Conservation (phyloP, 2,113 vertebrate genomes). For the Stegostoma tigrinum region DNA sequence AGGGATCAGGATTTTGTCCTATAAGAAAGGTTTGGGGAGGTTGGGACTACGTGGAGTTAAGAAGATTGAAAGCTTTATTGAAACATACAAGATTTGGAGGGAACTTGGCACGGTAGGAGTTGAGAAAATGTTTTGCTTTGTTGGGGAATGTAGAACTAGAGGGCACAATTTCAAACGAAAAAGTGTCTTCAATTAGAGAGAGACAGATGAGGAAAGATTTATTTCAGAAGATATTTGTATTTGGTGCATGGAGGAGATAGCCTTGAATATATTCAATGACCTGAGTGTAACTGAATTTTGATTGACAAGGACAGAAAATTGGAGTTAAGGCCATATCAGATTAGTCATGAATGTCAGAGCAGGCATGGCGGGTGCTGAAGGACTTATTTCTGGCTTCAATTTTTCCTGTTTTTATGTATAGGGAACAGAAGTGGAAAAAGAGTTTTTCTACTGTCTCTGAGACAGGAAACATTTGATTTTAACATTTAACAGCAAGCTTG, state of each 20-base stretch:
- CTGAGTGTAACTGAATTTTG: not conserved
- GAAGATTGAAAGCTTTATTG: too few species aligned
- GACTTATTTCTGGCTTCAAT: not conserved
- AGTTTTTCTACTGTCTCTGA: not conserved
- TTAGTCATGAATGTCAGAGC: not conserved
- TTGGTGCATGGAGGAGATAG: not conserved
- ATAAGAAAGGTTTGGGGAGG: too few species aligned
- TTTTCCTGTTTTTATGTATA: not conserved
- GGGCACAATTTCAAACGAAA: not conserved
- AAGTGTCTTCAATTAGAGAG: not conserved
- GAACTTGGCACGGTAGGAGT: too few species aligned
- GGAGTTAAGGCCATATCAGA: not conserved
- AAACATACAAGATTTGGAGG: too few species aligned
- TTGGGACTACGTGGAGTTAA: too few species aligned
- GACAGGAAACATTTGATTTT: conserved; percentile 14
- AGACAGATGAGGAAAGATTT: not conserved
- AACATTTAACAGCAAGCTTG: not conserved
- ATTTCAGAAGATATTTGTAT: not conserved
- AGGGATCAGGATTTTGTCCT: too few species aligned
- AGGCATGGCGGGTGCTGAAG: not conserved
- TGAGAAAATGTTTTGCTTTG: not conserved
- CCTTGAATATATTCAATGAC: not conserved
- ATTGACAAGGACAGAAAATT: not conserved
- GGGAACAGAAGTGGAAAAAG: not conserved
- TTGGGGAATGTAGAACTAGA: not conserved